These are phyloP conservation scores for Drosophila suzukii DNA, from an alignment of 1,140 invertebrate genomes.

Conservation along the genomic window DNA sequence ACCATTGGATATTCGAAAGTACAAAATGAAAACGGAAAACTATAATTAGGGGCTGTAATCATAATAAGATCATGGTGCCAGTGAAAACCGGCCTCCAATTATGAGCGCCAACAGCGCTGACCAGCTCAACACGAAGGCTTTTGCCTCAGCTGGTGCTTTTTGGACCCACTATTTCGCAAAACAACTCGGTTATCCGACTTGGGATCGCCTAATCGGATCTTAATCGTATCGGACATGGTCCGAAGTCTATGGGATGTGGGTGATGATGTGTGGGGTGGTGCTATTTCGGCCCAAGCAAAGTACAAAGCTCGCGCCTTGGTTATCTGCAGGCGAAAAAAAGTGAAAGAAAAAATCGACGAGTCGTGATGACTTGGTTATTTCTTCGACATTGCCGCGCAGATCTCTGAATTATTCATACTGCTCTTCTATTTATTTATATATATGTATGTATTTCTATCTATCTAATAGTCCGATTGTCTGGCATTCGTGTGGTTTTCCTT, in stretches of 20 bases:
- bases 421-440: conserved; percentile 21
- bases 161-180: background rate
- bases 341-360: conserved; percentile 44
- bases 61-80: background rate
- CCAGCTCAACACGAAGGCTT: background rate
- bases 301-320: conserved; percentile 56
- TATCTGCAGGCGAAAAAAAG: conserved; percentile 6
- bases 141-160: background rate
- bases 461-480: conserved; percentile 7
- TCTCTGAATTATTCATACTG: conserved; percentile 21
- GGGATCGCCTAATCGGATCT: conserved; percentile 1
- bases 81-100: background rate
- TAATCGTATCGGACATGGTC: background rate
- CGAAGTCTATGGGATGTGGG: conserved; percentile 14
- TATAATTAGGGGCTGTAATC: background rate
- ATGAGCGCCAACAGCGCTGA: background rate
- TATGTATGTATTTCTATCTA: background rate
- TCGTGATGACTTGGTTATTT: conserved; percentile 64
- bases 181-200: background rate
- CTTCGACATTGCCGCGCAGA: conserved; percentile 9
- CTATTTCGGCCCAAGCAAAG: conserved; percentile 43
- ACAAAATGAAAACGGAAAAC: too few species aligned
- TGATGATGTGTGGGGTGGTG: conserved; percentile 6
- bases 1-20: background rate
- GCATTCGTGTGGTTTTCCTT: conserved; percentile 5